phyloP scores from a whole-genome alignment of 2,797 vertebrate genomes.

The Micromesistius poutassou region DNA sequence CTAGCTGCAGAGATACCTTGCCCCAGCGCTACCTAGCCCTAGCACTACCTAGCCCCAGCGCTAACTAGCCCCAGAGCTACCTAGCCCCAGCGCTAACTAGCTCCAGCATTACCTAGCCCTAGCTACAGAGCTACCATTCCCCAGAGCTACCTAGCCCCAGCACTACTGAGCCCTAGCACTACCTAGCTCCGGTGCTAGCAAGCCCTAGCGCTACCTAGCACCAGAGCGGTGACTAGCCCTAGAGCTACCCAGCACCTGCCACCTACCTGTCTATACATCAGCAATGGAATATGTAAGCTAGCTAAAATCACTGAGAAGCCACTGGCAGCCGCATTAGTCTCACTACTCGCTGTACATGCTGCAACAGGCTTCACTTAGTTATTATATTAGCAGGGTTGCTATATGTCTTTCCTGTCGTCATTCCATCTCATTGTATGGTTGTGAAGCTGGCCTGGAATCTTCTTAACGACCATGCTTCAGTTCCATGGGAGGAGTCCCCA shows the following conservation, averaged over 20 bases:
- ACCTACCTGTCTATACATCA: neutral
- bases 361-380: neutral
- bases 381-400: neutral
- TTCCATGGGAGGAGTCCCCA: neutral
- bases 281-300: neutral
- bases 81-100: too few species aligned
- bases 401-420: neutral
- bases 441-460: neutral
- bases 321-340: neutral
- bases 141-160: too few species aligned
- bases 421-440: neutral
- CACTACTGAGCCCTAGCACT: too few species aligned
- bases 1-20: too few species aligned
- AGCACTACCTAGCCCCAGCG: too few species aligned
- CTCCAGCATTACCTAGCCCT: too few species aligned
- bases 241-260: neutral
- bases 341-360: neutral
- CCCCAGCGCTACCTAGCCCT: too few species aligned
- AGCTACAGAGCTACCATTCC: too few species aligned
- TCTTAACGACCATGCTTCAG: neutral
- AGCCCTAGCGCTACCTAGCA: too few species aligned
- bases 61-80: too few species aligned
- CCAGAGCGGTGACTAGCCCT: neutral
- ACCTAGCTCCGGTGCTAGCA: too few species aligned
- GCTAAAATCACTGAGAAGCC: neutral